Conservation (phyloP, 2,888 invertebrate species). For the Rugalucina vietnamica region DNA sequence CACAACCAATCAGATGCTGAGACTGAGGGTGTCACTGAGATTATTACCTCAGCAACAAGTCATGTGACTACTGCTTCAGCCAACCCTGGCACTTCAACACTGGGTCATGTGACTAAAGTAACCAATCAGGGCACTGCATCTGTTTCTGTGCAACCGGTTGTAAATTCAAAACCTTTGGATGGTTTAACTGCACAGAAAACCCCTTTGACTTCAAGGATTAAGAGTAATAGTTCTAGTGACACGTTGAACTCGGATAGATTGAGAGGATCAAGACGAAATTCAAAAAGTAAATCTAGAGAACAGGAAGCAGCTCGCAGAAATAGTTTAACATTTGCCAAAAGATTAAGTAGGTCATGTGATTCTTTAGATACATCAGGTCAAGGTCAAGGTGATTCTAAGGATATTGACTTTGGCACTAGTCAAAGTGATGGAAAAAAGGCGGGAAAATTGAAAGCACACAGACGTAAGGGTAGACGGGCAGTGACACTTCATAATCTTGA, state of each 20-base stretch:
- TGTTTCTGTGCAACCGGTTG: background rate
- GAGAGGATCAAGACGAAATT: background rate
- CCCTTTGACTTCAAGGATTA: background rate
- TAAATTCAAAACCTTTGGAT: background rate
- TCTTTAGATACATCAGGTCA: constrained; percentile 61
- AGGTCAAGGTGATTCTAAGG: constrained; percentile 30
- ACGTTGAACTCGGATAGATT: background rate
- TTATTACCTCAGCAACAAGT: constrained; percentile 24
- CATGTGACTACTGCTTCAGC: background rate
- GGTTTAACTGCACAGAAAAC: background rate
- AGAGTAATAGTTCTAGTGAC: background rate
- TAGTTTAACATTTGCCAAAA: constrained; percentile 48
- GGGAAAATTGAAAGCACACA: constrained; percentile 74
- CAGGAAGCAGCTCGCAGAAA: constrained; percentile 47
- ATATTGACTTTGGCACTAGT: constrained; percentile 27
- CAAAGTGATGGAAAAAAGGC: constrained; percentile 38
- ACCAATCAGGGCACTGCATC: background rate
- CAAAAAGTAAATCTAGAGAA: constrained; percentile 37
- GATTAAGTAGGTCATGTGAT: constrained; percentile 65
- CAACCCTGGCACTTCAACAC: background rate
- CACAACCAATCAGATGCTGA: constrained; percentile 68
- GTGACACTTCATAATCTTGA: constrained; percentile 77
- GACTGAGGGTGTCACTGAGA: constrained; percentile 46
- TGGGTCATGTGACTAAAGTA: background rate
- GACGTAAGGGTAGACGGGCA: constrained; percentile 72